These are phyloP conservation scores for Megalurothrips usitatus DNA, from an alignment of 2,888 invertebrate genomes.

Conservation along the genomic window DNA sequence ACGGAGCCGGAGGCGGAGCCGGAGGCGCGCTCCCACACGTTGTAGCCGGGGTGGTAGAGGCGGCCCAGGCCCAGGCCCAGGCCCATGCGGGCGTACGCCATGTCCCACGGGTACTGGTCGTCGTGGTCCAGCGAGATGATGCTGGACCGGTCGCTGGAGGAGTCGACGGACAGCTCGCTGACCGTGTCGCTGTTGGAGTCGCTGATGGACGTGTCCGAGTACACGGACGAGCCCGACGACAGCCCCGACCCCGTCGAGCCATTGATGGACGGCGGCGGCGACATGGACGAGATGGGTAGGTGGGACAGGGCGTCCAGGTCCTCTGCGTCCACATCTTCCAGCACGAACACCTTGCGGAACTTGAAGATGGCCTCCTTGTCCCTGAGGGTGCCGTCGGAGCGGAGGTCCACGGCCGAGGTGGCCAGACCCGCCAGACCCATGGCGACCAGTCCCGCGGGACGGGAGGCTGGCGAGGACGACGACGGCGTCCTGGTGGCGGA, in stretches of 20 bases:
- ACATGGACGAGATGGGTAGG: conserved; percentile 37
- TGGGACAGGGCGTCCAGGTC: conserved; percentile 11
- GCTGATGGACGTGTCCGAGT: conserved; percentile 40
- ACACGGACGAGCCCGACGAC: conserved; percentile 33
- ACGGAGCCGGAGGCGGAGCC: neutral
- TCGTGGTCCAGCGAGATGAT: conserved; percentile 49
- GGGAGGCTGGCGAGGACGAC: no score
- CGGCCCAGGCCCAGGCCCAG: conserved; percentile 42
- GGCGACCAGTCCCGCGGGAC: neutral
- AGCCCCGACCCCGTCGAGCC: conserved; percentile 33
- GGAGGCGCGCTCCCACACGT: conserved; percentile 39
- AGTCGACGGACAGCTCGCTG: conserved; percentile 52
- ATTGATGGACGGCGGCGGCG: conserved; percentile 37
- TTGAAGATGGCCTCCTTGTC: conserved; percentile 42
- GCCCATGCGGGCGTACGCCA: neutral
- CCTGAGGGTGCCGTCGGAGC: conserved; percentile 21
- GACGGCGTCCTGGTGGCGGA: neutral
- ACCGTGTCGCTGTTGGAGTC: conserved; percentile 50
- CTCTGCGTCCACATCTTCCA: conserved; percentile 44
- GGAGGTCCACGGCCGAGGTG: conserved; percentile 2
- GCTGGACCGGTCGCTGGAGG: conserved; percentile 51
- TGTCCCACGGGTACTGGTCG: conserved; percentile 45
- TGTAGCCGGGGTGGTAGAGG: conserved; percentile 42
- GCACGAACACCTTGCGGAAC: conserved; percentile 48
- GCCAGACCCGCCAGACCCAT: neutral